Evolutionary conservation across 2,113 vertebrate genomes (phyloP), one percentile per base, ranked within the genome.

Genomic region (Coturnix japonica): DNA sequence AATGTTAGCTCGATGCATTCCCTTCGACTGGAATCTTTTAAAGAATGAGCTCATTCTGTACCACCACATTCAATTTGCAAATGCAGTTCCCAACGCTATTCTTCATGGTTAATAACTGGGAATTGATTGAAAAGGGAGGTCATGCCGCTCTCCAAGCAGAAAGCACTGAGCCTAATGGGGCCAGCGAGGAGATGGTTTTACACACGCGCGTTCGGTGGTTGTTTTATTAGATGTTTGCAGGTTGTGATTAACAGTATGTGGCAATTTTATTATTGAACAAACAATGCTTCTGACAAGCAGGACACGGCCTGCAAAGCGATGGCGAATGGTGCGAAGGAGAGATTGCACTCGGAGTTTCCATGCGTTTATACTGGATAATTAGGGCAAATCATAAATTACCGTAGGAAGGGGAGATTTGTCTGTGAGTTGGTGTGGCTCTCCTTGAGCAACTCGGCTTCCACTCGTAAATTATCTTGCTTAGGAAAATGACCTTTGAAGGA

Each of bases 81-180:
- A 84, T 33, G 87, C 72, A 31, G 77, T 54, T 91, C 93, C 85
- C 71, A 22, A 3, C 26, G 79, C 87, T 82, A 39, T 66, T 85
- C 64, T 67, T 92, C 93, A 84, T 64, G 72, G 92, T 51, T 93
- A 91, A 95, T 92, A 91, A 92, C 85, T 25, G 95, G 88, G 91
- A 80, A 93, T 90, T 69, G 89, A 82, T 90, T 63, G 95, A 78
- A 96, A 90, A 87, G 65, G 80, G 93, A 95, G 89, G 74, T 77
- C 91, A 31, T 14, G 37, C 19, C 35, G 93, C 73, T 90, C 30
- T 46, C 59, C 56, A 28, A 87, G 89, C 80, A 54, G 76, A 70
- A 37, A 41, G 63, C 80, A 56, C 84, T 1, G 13, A 56, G 78
- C 60, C 61, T 85, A 81, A 92, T 73, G 79, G 63, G 54, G 86